A percentile compares a stretch with the other conserved stretches of the same genome.
Conservation (phyloP, 1,140 invertebrate genomes). For the Medauroidea extradentata region DNA sequence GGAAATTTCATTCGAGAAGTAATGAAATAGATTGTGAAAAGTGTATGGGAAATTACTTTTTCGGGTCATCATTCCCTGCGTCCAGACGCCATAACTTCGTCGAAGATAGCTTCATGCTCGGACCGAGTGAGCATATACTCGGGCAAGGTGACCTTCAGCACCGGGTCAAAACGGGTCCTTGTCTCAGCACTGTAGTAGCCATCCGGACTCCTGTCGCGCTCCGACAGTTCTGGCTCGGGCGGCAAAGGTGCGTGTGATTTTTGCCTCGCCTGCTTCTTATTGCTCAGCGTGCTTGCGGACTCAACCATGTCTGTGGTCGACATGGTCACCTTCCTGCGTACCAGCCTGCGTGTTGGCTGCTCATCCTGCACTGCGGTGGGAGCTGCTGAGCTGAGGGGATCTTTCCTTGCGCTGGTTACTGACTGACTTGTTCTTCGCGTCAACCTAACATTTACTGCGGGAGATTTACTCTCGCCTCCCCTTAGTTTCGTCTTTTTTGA, state of each 20-base stretch:
- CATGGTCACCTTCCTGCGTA: not conserved
- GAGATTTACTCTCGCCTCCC: not conserved
- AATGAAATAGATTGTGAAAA: too few relatives aligned
- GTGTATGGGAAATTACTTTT: too few relatives aligned
- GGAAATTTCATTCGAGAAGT: too few relatives aligned
- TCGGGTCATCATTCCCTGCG: not conserved
- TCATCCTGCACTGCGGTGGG: not conserved
- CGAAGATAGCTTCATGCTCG: constrained; percentile 60
- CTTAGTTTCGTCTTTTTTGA: too few relatives aligned
- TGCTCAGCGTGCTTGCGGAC: not conserved
- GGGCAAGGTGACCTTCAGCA: constrained; percentile 57
- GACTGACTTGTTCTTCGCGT: not conserved
- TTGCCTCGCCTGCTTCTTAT: constrained; percentile 9
- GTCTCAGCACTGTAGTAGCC: constrained; percentile 54
- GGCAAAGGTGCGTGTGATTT: not conserved
- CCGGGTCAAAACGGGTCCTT: constrained; percentile 54
- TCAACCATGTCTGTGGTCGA: not conserved
- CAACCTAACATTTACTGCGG: not conserved
- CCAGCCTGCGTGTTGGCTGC: constrained; percentile 21
- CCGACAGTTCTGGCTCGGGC: constrained; percentile 16
- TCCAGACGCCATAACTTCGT: constrained; percentile 43
- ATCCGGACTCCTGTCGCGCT: constrained; percentile 31
- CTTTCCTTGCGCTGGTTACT: constrained; percentile 13
- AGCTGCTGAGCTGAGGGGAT: constrained; percentile 1
- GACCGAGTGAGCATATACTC: constrained; percentile 62